phyloP scores from a whole-genome alignment of 2,797 vertebrate species.

The Dendrocincla tyrannina region DNA sequence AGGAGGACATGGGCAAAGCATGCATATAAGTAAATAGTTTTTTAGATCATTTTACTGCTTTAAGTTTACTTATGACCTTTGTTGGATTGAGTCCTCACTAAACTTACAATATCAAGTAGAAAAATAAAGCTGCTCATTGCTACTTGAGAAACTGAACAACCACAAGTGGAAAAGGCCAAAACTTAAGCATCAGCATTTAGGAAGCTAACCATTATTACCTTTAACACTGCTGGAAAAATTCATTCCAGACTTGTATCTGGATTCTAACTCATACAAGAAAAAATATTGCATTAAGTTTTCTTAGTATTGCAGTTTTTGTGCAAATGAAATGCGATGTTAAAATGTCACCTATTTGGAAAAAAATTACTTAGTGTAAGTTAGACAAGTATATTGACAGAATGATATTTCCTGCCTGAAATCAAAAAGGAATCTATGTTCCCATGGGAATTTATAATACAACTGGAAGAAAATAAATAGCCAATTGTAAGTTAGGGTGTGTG shows the following conservation, averaged over 20 bases:
- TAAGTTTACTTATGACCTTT: not conserved
- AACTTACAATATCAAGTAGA: not conserved
- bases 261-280: slow-evolving; percentile 58
- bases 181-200: slow-evolving; percentile 19
- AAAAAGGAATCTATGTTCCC: slow-evolving; percentile 50
- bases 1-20: not conserved
- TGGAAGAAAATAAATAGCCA: slow-evolving; percentile 61
- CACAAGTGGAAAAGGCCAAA: slow-evolving; percentile 37
- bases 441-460: slow-evolving; percentile 43
- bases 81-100: not conserved
- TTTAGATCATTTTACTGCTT: not conserved
- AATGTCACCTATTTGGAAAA: slow-evolving; percentile 61
- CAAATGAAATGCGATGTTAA: slow-evolving; percentile 51
- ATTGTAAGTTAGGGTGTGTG: not conserved
- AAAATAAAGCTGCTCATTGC: slow-evolving; percentile 9
- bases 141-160: not conserved
- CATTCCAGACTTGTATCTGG: slow-evolving; percentile 57
- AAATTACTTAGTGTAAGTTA: slow-evolving; percentile 41
- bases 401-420: slow-evolving; percentile 68
- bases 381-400: slow-evolving; percentile 58
- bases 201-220: slow-evolving; percentile 40
- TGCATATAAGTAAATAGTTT: not conserved
- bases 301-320: slow-evolving; percentile 55
- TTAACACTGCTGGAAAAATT: slow-evolving; percentile 42
- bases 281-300: slow-evolving; percentile 53